Base-by-base conservation (phyloP, 2,888 invertebrate species). In the Drosophila koepferae region DNA sequence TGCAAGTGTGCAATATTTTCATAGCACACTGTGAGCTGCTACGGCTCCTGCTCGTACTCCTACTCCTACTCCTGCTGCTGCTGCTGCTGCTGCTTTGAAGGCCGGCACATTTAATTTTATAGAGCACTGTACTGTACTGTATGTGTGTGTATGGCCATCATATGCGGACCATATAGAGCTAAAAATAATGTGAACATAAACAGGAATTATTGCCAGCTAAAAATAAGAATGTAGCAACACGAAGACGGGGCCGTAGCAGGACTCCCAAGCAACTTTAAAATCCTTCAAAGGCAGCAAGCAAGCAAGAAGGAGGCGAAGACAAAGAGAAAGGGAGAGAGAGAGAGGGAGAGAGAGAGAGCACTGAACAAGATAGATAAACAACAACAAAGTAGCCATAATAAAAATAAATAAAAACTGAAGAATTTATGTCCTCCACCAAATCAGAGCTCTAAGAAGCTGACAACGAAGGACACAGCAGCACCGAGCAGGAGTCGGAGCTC, bases 111-210 rank as follows among this genome's bases (percentile, higher is more conserved):
- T 67, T 80, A 80, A 75, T 75, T 77, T 80, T 80, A 55, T 67
- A 67, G 80, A 80, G 77, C 76, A 75, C 72, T 79, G 79, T 79
- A 54, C 48, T n/a, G 12, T 51, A 62, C 43, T 48, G 23, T 48
- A 16, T 28, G 34, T 31, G 31, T 41, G 64, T 63, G 40, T 54
- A 38, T 38, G 59, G 60, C 56, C 38, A 54, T 55, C 71, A 77
- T 77, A 62, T 48, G 48, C 58, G 58, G 55, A 56, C 51, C 71
- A 74, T 63, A 58, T 63, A 55, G 59, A 67, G 85, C 72, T 73
- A 64, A 87, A 86, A 84, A 78, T 85, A 86, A 89, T 81, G 85
- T 74, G 87, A 74, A 72, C 82, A 89, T 86, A 86, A 85, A 85
- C 87, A 89, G 84, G 73, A 85, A 86, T 89, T 86, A 86, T 84